Conservation (phyloP, 2,888 invertebrate genomes). For the Coelinius sp. region DNA sequence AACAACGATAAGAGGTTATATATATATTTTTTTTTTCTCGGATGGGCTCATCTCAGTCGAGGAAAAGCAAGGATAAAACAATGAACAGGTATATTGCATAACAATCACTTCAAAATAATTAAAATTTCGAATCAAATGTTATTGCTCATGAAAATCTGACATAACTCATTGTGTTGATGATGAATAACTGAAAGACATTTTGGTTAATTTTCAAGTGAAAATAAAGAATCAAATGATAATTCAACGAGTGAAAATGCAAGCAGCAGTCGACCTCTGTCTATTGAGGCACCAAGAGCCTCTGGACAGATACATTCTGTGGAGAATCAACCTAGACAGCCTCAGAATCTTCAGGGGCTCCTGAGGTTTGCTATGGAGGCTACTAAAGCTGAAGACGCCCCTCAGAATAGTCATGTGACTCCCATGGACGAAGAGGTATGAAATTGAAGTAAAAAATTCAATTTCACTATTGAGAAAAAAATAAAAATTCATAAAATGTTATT, state of each 20-base stretch:
- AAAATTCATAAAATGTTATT: neutral
- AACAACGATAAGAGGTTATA: no score
- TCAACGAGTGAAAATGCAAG: slow-evolving; percentile 46
- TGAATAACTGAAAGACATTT: neutral
- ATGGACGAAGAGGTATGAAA: slow-evolving; percentile 77
- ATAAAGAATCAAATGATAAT: slow-evolving; percentile 42
- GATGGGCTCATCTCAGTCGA: slow-evolving; percentile 62
- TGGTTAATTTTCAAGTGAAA: slow-evolving; percentile 41
- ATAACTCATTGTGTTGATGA: neutral
- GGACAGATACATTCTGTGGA: slow-evolving; percentile 44
- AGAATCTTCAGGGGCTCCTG: slow-evolving; percentile 75
- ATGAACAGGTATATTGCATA: slow-evolving; percentile 58
- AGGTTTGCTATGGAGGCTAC: slow-evolving; percentile 81
- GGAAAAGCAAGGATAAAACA: slow-evolving; percentile 49
- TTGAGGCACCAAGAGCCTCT: slow-evolving; percentile 58
- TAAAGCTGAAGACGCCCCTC: slow-evolving; percentile 74
- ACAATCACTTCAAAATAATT: neutral
- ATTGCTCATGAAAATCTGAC: no score
- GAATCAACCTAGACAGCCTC: slow-evolving; percentile 65
- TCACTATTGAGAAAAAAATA: neutral
- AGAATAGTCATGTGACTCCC: slow-evolving; percentile 71
- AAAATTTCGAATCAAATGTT: no score
- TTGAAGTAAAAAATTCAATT: neutral
- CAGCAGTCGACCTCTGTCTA: slow-evolving; percentile 62
- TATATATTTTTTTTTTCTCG: slow-evolving; percentile 55